These are phyloP conservation scores for Mesoligia furuncula DNA, from an alignment of 2,888 invertebrate genomes.

Conservation along the genomic window DNA sequence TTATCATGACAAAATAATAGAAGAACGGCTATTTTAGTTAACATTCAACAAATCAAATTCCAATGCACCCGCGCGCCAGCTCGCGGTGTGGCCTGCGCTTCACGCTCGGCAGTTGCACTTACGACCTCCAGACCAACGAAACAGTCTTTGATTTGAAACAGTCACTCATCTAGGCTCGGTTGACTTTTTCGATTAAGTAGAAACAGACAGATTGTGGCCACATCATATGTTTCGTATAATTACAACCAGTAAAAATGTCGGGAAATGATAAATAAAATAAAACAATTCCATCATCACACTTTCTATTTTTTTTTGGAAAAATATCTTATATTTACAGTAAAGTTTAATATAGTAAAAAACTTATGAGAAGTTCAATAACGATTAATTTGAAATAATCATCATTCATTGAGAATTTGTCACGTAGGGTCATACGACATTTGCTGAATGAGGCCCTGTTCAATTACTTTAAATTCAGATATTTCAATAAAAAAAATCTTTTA, in stretches of 20 bases:
- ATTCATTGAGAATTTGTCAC: slow-evolving; percentile 49
- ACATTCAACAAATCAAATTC: neutral
- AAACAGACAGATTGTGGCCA: neutral
- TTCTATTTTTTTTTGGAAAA: slow-evolving; percentile 72
- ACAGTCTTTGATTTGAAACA: neutral
- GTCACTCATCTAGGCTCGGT: neutral
- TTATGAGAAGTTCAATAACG: slow-evolving; percentile 59
- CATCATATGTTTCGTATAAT: neutral
- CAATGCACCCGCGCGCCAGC: too few relatives aligned
- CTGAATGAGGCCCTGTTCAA: slow-evolving; percentile 34
- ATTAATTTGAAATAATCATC: slow-evolving; percentile 57
- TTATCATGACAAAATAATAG: too few relatives aligned
- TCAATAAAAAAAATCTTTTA: slow-evolving; percentile 19
- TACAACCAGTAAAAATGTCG: neutral
- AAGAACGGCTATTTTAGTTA: too few relatives aligned
- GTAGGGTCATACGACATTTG: slow-evolving; percentile 4
- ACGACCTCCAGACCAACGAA: neutral
- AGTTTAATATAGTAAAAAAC: slow-evolving; percentile 69
- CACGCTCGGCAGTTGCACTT: neutral
- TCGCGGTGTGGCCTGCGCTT: neutral
- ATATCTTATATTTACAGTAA: slow-evolving; percentile 75
- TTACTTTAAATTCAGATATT: slow-evolving; percentile 3
- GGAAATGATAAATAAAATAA: slow-evolving; percentile 35
- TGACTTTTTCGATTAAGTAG: neutral
- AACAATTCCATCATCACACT: slow-evolving; percentile 61